Evolutionary conservation across 2,888 invertebrate species (phyloP).

Genomic region (Sesia bembeciformis): DNA sequence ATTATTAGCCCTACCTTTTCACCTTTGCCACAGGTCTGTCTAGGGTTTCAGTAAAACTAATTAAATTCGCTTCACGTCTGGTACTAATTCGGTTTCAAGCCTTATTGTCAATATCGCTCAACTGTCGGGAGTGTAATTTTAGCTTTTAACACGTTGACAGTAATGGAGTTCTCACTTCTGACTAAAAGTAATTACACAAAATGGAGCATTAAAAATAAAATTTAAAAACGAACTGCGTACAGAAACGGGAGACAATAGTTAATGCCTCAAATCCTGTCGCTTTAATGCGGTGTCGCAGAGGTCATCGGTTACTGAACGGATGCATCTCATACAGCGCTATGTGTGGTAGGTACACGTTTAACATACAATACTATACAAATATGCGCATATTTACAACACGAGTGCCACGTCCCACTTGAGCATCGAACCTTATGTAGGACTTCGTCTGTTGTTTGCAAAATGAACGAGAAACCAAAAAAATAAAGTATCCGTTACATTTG

Average conservation of each 20-base stretch:
- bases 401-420: constrained; percentile 23
- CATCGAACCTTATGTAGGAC: constrained; percentile 17
- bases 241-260: constrained; percentile 20
- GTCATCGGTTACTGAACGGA: constrained; percentile 52
- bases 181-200: too few species aligned
- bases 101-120: background rate
- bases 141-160: background rate
- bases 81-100: background rate
- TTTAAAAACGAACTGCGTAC: constrained; percentile 1
- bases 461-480: constrained; percentile 33
- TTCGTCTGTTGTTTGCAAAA: constrained; percentile 35
- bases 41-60: background rate
- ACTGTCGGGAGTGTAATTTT: background rate
- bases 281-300: constrained; percentile 28
- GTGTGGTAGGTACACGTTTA: constrained; percentile 26
- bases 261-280: constrained; percentile 40
- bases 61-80: background rate
- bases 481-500: constrained; percentile 22
- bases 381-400: constrained; percentile 55
- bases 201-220: background rate
- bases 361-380: constrained; percentile 53
- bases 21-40: background rate
- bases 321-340: constrained; percentile 33
- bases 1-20: background rate
- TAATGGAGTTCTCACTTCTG: background rate